Base-by-base conservation (phyloP, 1,140 invertebrate genomes). In the Hylaeus anthracinus region DNA sequence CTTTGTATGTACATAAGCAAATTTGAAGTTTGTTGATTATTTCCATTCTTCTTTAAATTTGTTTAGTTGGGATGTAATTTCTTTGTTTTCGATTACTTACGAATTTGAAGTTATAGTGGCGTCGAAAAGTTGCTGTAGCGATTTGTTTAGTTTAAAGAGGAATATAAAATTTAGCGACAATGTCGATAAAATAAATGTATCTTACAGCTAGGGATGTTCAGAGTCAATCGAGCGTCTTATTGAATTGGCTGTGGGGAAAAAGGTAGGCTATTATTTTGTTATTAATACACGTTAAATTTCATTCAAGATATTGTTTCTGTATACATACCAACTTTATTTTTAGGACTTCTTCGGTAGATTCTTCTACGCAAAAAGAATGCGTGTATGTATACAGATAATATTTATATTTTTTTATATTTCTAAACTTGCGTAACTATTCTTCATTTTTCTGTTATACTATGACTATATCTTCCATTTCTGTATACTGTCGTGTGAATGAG, bases 181-280 rank as follows among this genome's bases (percentile, higher is more conserved):
- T 14, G 3, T n/a, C n/a, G 8, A 58, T n/a, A 56, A 70, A 45
- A 14, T 37, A 45, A 43, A 66, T 65, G 3, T 83, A n/a, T 53
- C n/a, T 95, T 94, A 77, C 92, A 97, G 96, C 96, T 90, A 96
- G 96, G 87, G 95, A 96, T 89, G 95, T 95, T 37, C 96, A 96
- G 91, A 96, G 96, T 89, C 96, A 96, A 64, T 96, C 96, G 72
- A 96, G 95, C 83, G 96, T 96, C 72, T 94, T 97, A 37, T 91
- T 97, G 84, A 96, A 97, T 91, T 97, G 96, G 96, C 91, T 97
- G 69, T 95, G 96, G 95, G 96, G 96, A 76, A 95, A 95, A 90
- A 93, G 91, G 93, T 94, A 87, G 85, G 75, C 82, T 3, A 26
- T n/a, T n/a, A 41, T n/a, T 65, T 39, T 53, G 3, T 2, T 51